Percentiles rank a stretch among this genome's conserved stretches.
Conservation (phyloP, 2,113 vertebrate genomes). For the Mungos mungo region DNA sequence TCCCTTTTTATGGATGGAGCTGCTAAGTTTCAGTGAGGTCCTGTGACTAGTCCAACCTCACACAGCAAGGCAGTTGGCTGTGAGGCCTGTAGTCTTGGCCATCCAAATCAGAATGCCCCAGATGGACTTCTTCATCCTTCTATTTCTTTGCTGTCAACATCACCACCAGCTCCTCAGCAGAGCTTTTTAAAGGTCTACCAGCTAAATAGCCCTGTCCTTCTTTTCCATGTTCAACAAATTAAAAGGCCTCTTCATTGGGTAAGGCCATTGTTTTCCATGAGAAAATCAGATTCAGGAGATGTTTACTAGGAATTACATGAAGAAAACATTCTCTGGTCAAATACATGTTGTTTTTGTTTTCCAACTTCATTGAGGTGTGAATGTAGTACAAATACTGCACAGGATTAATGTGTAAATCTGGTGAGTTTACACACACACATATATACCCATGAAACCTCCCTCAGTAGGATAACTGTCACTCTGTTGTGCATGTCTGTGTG, state of each 20-base stretch:
- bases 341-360: background rate
- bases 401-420: background rate
- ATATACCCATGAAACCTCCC: background rate
- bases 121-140: background rate
- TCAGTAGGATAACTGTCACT: too few species aligned
- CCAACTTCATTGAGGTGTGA: background rate
- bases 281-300: background rate
- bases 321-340: background rate
- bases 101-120: background rate
- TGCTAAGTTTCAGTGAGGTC: background rate
- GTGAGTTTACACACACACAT: background rate
- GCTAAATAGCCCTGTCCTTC: too few species aligned
- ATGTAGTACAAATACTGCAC: too few species aligned
- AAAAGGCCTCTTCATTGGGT: background rate
- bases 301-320: background rate
- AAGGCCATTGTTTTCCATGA: background rate
- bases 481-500: too few species aligned
- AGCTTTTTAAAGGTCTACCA: background rate
- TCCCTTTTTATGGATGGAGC: background rate
- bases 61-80: background rate
- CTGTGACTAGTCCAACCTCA: background rate
- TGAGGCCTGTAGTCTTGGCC: background rate
- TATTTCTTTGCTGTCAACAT: background rate
- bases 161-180: background rate
- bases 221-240: background rate